Evolutionary conservation across 1,140 invertebrate species (phyloP).

Genomic region (Drosophila obscura): DNA sequence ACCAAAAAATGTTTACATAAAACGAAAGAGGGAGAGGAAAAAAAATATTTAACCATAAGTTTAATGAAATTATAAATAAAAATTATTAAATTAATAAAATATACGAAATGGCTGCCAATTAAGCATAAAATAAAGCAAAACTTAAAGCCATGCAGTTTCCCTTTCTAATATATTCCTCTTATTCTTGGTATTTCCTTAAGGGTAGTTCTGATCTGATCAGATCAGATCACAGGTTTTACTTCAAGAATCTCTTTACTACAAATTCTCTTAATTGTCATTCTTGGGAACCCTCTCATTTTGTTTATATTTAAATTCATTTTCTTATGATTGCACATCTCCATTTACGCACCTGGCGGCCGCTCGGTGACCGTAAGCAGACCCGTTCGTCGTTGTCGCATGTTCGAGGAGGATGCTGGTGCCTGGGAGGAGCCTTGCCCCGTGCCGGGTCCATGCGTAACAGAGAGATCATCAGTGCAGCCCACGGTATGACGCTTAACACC

Average conservation of each 20-base stretch:
- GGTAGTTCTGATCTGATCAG: too few relatives aligned
- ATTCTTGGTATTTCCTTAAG: too few relatives aligned
- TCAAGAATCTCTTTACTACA: too few relatives aligned
- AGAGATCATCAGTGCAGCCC: constrained; percentile 82
- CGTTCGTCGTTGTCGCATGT: constrained; percentile 88
- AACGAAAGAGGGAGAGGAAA: constrained; percentile 32
- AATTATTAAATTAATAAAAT: constrained; percentile 26
- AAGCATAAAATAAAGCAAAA: background rate
- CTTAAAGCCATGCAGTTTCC: too few relatives aligned
- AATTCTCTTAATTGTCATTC: too few relatives aligned
- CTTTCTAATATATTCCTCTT: too few relatives aligned
- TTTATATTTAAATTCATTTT: too few relatives aligned
- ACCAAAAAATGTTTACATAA: constrained; percentile 48
- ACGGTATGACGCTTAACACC: constrained; percentile 87
- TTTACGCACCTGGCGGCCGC: constrained; percentile 90
- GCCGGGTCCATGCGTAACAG: constrained; percentile 83
- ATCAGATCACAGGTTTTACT: too few relatives aligned
- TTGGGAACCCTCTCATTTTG: background rate
- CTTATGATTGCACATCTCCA: too few relatives aligned
- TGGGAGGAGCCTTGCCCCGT: constrained; percentile 43
- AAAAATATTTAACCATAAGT: constrained; percentile 43
- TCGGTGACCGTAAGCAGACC: constrained; percentile 93
- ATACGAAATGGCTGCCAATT: background rate
- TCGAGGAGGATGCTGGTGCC: constrained; percentile 73
- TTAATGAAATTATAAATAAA: constrained; percentile 29